These are phyloP conservation scores for Harpalus rubripes DNA, from an alignment of 2,888 invertebrate genomes.

Conservation along the genomic window DNA sequence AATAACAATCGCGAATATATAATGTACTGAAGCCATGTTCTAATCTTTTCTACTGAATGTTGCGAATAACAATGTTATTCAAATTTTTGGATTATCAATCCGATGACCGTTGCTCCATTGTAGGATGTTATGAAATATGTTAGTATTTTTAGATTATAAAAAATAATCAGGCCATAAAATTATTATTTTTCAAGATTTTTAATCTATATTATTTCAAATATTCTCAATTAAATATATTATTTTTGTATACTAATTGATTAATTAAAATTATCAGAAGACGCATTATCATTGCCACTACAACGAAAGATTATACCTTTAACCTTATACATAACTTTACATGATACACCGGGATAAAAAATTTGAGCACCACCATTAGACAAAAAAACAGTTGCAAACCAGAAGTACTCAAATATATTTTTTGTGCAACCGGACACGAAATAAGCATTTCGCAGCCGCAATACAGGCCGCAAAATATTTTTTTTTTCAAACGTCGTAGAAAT, in stretches of 20 bases:
- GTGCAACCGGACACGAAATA: no score
- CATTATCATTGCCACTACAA: no score
- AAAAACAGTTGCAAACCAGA: no score
- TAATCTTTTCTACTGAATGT: slow-evolving; percentile 26
- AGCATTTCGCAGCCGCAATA: no score
- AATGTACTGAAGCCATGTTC: slow-evolving; percentile 29
- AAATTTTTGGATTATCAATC: slow-evolving; percentile 12
- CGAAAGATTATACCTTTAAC: no score
- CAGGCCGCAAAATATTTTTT: no score
- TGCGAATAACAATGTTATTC: slow-evolving; percentile 32
- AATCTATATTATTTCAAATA: background rate
- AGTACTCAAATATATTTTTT: no score
- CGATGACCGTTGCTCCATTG: slow-evolving; percentile 16
- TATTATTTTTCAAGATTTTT: background rate
- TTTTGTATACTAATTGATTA: background rate
- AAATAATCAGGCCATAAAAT: slow-evolving; percentile 25
- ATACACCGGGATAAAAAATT: no score
- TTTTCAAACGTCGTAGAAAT: no score
- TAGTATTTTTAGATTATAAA: slow-evolving; percentile 15
- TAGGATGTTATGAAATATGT: slow-evolving; percentile 24
- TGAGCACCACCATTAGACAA: no score
- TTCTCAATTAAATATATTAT: background rate
- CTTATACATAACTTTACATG: no score
- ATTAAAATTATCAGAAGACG: no score
- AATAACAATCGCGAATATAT: slow-evolving; percentile 10